These are phyloP conservation scores for Mythimna ferrago DNA, from an alignment of 2,888 invertebrate genomes.

Conservation along the genomic window DNA sequence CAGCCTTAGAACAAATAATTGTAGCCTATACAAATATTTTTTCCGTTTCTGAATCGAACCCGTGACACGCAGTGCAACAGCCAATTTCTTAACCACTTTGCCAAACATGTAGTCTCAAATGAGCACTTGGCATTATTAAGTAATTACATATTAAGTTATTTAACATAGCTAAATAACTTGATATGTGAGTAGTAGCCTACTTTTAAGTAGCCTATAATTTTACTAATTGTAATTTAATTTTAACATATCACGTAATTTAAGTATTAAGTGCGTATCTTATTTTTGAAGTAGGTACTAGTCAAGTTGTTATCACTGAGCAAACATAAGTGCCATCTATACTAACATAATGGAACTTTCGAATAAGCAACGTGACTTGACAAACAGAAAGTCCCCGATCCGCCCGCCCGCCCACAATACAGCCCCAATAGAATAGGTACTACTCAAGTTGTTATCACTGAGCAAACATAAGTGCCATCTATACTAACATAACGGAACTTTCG, in stretches of 20 bases:
- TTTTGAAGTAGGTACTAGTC: no score
- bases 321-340: conserved; percentile 30
- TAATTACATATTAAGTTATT: background rate
- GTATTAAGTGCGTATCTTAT: no score
- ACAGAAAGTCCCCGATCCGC: background rate
- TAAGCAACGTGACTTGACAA: background rate
- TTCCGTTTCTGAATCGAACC: no score
- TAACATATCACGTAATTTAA: background rate
- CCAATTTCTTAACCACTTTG: no score
- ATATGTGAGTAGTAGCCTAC: no score
- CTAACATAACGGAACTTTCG: background rate
- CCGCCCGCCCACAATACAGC: background rate
- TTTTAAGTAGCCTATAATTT: no score
- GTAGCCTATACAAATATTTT: no score
- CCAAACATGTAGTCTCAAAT: background rate
- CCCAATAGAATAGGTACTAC: no score
- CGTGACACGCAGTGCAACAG: no score
- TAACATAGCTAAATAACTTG: no score
- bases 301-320: background rate
- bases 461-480: conserved; percentile 30
- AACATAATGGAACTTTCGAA: background rate
- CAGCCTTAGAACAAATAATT: no score
- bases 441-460: background rate
- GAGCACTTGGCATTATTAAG: background rate
- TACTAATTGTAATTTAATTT: background rate